Conservation (phyloP, 2,888 invertebrate genomes). For the Pecten maximus region DNA sequence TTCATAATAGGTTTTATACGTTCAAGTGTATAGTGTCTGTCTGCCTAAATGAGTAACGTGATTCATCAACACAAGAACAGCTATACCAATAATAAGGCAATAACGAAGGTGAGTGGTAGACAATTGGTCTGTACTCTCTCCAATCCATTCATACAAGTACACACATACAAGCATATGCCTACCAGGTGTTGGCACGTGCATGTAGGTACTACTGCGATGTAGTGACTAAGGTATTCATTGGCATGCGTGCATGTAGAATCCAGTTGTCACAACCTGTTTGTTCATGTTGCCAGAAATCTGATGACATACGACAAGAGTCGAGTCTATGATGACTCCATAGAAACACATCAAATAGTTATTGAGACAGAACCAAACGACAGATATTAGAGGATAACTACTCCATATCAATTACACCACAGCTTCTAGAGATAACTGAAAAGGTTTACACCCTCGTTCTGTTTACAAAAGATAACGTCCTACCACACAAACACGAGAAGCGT, state of each 20-base stretch:
- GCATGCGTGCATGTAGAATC: background rate
- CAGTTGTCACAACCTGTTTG: background rate
- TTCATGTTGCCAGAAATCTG: background rate
- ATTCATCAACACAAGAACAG: background rate
- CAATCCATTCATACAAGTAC: constrained; percentile 23
- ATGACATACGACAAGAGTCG: background rate
- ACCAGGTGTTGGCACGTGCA: constrained; percentile 14
- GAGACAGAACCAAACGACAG: background rate
- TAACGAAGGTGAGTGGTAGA: constrained; percentile 18
- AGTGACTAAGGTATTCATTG: background rate
- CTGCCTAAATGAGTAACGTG: background rate
- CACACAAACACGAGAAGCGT: background rate
- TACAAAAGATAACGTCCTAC: background rate
- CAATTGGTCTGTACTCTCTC: background rate
- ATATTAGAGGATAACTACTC: background rate
- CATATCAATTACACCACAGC: background rate
- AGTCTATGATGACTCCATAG: background rate
- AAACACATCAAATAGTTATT: background rate
- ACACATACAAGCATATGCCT: background rate
- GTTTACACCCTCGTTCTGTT: background rate
- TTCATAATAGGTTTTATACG: constrained; percentile 3
- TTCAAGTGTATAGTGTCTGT: background rate
- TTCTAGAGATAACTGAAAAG: background rate
- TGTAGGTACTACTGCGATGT: background rate
- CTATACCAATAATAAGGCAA: background rate